Base-by-base conservation (phyloP, 2,888 invertebrate species). In the Gryllus longicercus region DNA sequence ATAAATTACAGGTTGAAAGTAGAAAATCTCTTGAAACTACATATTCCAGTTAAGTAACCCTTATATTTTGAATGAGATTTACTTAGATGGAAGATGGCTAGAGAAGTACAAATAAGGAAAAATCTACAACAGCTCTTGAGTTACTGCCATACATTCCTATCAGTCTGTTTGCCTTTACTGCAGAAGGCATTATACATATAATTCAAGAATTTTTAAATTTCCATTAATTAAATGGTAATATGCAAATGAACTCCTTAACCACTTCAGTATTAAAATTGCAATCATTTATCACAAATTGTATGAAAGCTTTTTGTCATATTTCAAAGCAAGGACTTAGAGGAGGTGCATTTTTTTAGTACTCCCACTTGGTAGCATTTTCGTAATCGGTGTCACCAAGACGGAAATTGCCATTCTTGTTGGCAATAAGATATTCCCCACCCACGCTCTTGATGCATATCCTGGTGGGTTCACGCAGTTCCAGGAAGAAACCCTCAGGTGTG, bases 381-480 rank as follows among this genome's bases (percentile, higher is more conserved):
- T 93, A 91, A 85, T 94, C 93, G 83, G 92, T 90, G 82, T 94
- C 95, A 80, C 94, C 94, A 82, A 96, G 90, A 85, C 94, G 93
- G 89, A 97, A 94, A 85, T 93, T 92, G 75, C 97, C 97, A 88
- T 97, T 97, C 90, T 97, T 97, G 87, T 94, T 94, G 84, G 96
- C 96, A 83, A 93, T 92, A 84, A 97, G 90, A 89, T 96, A 97
- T 85, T 91, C 91, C 50, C 94, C 93, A 84, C 90, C 91, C 1
- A 88, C 85, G 16, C 92, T 92, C 88, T 94, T 96, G 88, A 98
- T 96, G 89, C 95, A 95, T 86, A 98, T 93, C 85, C 96, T 92
- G 83, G 97, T 96, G 51, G 97, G 96, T 87, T 96, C 97, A 84
- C 96, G 93, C 85, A 98, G 90, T 89, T 98, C 97, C 85, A 98